phyloP scores from a whole-genome alignment of 2,888 invertebrate genomes.

The Andrena dorsata region DNA sequence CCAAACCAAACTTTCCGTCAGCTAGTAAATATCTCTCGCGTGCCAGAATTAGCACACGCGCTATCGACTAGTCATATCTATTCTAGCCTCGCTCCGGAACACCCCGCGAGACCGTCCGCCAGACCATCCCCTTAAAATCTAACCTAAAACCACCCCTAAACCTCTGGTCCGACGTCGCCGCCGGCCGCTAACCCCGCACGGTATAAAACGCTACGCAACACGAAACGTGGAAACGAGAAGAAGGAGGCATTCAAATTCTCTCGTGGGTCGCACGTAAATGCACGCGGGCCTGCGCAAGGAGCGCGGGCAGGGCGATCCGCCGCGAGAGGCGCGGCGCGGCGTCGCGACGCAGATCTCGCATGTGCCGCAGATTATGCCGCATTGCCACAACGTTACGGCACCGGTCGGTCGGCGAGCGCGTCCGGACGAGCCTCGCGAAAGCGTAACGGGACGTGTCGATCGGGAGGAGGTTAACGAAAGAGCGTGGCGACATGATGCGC shows the following conservation, averaged over 20 bases:
- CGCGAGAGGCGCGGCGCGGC: slow-evolving; percentile 73
- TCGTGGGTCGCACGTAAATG: not conserved
- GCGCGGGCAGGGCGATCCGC: slow-evolving; percentile 38
- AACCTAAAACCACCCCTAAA: not conserved
- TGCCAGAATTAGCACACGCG: not conserved
- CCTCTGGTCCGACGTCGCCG: not conserved
- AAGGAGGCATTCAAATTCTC: slow-evolving; percentile 31
- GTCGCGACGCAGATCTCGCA: slow-evolving; percentile 73
- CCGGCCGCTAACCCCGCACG: not conserved
- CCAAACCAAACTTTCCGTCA: not conserved
- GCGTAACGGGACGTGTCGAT: slow-evolving; percentile 18
- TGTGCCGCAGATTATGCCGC: slow-evolving; percentile 79
- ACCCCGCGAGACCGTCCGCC: not conserved
- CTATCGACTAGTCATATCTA: not conserved
- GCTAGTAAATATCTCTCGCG: not conserved
- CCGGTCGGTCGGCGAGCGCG: slow-evolving; percentile 47
- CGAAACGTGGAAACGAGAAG: not conserved
- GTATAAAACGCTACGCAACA: too few relatives aligned
- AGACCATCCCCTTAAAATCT: not conserved
- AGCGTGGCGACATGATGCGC: slow-evolving; percentile 44
- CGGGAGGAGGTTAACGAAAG: slow-evolving; percentile 12
- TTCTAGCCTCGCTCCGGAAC: not conserved
- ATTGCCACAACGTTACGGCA: slow-evolving; percentile 70
- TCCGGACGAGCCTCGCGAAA: slow-evolving; percentile 2
- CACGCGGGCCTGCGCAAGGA: slow-evolving; percentile 49